phyloP scores from a whole-genome alignment of 2,888 invertebrate species.

The Alloscopus bannaensis region DNA sequence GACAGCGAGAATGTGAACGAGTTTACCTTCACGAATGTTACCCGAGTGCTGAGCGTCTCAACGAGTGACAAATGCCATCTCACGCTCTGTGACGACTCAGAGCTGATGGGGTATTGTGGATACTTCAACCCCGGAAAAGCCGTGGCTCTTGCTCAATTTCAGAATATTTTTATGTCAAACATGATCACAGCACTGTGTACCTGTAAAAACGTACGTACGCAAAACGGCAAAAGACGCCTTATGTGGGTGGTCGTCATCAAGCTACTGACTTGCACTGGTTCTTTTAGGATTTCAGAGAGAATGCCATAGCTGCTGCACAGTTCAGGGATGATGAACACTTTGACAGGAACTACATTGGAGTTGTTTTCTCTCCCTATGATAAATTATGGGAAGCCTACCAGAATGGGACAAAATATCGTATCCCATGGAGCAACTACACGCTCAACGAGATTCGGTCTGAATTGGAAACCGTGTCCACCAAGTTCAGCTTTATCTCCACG shows the following conservation, averaged over 20 bases:
- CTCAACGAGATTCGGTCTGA: conserved; percentile 25
- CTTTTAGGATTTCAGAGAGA: neutral
- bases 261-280: no score
- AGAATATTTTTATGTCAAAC: conserved; percentile 23
- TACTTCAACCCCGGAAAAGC: neutral
- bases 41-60: neutral
- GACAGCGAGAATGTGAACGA: neutral
- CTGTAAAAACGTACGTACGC: conserved; percentile 23
- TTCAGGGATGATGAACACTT: conserved; percentile 29
- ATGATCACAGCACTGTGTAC: neutral
- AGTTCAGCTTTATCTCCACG: conserved; percentile 59
- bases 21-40: neutral
- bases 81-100: conserved; percentile 32
- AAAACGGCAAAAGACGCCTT: neutral
- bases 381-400: conserved; percentile 49
- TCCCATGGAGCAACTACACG: conserved; percentile 42
- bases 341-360: conserved; percentile 58
- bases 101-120: conserved; percentile 52
- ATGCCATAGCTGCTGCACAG: no score
- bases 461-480: conserved; percentile 32
- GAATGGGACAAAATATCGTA: conserved; percentile 16
- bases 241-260: neutral
- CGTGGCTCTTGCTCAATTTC: neutral
- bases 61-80: conserved; percentile 9
- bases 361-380: conserved; percentile 58